Base-by-base conservation (phyloP, 2,113 vertebrate species). In the Oceanodroma tethys region DNA sequence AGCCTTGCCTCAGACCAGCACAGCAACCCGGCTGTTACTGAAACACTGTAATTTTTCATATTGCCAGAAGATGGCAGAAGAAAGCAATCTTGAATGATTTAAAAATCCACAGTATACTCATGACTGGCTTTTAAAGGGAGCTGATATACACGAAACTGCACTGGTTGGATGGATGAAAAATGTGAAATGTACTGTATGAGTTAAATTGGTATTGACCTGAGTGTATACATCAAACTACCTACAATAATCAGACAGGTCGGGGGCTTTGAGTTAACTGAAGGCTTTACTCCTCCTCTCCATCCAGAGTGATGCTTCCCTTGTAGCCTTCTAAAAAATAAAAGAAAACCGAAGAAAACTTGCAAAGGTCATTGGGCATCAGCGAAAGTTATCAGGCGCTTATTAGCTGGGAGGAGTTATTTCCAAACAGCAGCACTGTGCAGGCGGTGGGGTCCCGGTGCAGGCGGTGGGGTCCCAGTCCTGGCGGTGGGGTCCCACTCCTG, bases 31-130 rank as follows among this genome's bases (percentile, higher is more conserved):
- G 50, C 67, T 6, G 47, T 18, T 10, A 5, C 43, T 30, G 45
- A 70, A 82, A 62, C 6, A 5, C 81, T 72, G 96, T 80, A 79
- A 81, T 92, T 93, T 94, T 87, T 87, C 43, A 2, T 68, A 17
- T 78, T 58, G 73, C 96, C 97, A 97, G 94, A 72, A 95, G 96
- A 95, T 97, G 97, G 93, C 97, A 96, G 93, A 75, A 95, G 76
- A 96, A 95, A 97, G 62, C 95, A 94, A 94, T 23, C 36, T 86
- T 93, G 68, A 26, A 19, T 14, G 22, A 45, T 87, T 91, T 68
- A 7, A 86, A 87, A 92, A 48, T 27, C 3, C 6, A 25, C 10
- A 3, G n/a, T 15, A 9, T 25, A 3, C 12, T n/a, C 80, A 9
- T 27, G 65, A 18, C 16, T 1, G 9, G 16, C 42, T 32, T 60